phyloP scores from a whole-genome alignment of 2,797 vertebrate species.

The Paedocypris micromegethes region DNA sequence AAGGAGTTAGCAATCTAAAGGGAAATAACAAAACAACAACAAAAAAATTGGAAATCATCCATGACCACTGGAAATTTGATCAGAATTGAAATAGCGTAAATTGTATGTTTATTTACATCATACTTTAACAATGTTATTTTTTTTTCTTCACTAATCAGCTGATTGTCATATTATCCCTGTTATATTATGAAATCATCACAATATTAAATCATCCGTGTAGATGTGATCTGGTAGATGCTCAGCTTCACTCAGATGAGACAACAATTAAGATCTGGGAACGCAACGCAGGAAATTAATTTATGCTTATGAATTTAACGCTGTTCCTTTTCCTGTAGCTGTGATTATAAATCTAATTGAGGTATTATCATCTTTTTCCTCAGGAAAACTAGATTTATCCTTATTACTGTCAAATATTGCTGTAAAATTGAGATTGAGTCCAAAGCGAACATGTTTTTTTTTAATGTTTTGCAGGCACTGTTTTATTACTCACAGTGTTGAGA shows the following conservation, averaged over 20 bases:
- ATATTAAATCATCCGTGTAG: not conserved
- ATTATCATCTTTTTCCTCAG: conserved; percentile 12
- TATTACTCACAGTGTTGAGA: conserved; percentile 71
- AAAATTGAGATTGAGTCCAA: conserved; percentile 7
- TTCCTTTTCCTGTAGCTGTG: conserved; percentile 14
- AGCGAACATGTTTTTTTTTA: conserved; percentile 25
- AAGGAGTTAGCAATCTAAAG: too few relatives aligned
- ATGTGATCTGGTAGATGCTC: not conserved
- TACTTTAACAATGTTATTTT: too few relatives aligned
- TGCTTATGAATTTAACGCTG: conserved; percentile 2
- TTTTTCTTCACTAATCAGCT: too few relatives aligned
- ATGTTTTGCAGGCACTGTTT: conserved; percentile 65
- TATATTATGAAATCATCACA: too few relatives aligned
- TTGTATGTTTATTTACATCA: too few relatives aligned
- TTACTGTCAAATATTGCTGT: not conserved
- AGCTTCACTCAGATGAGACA: conserved; percentile 8
- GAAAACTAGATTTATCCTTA: conserved; percentile 3
- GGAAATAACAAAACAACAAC: too few relatives aligned
- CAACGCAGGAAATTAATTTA: conserved; percentile 6
- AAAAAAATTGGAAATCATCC: too few relatives aligned
- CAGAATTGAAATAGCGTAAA: too few relatives aligned
- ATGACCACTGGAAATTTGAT: too few relatives aligned
- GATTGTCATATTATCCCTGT: too few relatives aligned
- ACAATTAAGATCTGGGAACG: conserved; percentile 18
- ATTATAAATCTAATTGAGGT: conserved; percentile 21